A percentile compares a stretch with the other conserved stretches of the same genome.
Evolutionary conservation across 2,113 vertebrate species (phyloP).

Genomic region (Rhabdomys dilectus): DNA sequence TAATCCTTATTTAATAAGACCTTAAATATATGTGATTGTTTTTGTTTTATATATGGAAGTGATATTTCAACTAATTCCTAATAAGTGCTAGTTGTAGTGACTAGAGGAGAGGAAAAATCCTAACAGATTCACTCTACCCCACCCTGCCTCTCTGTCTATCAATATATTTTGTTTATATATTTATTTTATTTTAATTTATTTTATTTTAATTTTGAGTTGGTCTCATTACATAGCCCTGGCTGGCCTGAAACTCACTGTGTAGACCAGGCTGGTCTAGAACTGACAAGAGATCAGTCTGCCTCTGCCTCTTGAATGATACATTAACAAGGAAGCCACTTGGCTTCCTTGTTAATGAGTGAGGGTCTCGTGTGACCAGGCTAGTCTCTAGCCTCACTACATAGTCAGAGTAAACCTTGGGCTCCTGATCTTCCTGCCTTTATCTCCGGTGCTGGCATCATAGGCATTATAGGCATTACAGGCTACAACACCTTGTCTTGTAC

Average conservation of each 20-base stretch:
- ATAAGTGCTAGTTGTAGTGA: not conserved
- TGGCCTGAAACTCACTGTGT: not conserved
- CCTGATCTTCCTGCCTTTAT: not conserved
- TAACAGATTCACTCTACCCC: not conserved
- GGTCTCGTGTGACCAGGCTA: not conserved
- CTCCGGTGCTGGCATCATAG: not conserved
- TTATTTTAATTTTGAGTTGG: not conserved
- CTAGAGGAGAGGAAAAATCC: not conserved
- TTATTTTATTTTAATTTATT: not conserved
- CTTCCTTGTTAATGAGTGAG: not conserved
- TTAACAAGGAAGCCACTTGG: too few relatives aligned
- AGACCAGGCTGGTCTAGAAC: not conserved
- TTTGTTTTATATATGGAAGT: slow-evolving; percentile 39
- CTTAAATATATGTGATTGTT: slow-evolving; percentile 7
- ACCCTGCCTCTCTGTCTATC: not conserved
- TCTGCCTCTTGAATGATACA: not conserved
- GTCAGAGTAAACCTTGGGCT: not conserved
- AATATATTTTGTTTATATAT: not conserved
- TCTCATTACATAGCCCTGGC: not conserved
- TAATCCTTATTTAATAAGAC: not conserved
- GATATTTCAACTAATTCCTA: slow-evolving; percentile 26
- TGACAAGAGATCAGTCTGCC: not conserved
- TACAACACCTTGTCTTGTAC: not conserved
- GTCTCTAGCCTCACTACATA: not conserved
- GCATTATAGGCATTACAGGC: not conserved